phyloP scores from a whole-genome alignment of 1,140 invertebrate genomes.

The Nixonia krombeini region DNA sequence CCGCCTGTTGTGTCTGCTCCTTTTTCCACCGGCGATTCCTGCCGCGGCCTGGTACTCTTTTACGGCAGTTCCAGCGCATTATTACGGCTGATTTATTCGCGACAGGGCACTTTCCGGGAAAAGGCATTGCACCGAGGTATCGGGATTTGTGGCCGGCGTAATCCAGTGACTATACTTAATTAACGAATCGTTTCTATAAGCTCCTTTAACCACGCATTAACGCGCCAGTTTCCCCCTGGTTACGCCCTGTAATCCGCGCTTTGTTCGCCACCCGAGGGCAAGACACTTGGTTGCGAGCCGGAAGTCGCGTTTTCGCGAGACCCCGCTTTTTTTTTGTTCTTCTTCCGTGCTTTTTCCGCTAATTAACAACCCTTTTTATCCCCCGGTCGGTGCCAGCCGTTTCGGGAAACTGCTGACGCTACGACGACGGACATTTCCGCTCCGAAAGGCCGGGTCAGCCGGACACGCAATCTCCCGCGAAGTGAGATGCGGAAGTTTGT shows the following conservation, averaged over 20 bases:
- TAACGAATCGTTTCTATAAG: constrained; percentile 32
- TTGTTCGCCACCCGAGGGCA: constrained; percentile 1
- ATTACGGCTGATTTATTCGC: constrained; percentile 29
- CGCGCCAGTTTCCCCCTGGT: constrained; percentile 27
- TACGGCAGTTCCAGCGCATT: constrained; percentile 1
- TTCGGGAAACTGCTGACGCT: too few relatives aligned
- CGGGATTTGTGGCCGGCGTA: constrained; percentile 9
- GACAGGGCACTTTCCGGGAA: constrained; percentile 13
- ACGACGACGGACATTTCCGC: too few relatives aligned
- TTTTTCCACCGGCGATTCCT: constrained; percentile 4
- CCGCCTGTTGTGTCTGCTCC: not conserved
- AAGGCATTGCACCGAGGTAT: constrained; percentile 1
- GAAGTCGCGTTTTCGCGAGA: not conserved
- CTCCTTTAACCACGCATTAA: constrained; percentile 21
- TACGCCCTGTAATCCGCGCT: constrained; percentile 21
- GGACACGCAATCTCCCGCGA: too few relatives aligned
- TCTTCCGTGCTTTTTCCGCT: not conserved
- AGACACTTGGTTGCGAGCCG: not conserved
- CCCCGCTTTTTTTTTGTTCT: too few relatives aligned
- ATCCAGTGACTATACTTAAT: constrained; percentile 28
- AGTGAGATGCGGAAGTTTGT: too few relatives aligned
- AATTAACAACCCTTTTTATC: too few relatives aligned
- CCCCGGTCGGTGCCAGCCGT: too few relatives aligned
- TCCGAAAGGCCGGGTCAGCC: constrained; percentile 10
- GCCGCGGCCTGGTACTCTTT: not conserved